These are phyloP conservation scores for Eupeodes latifasciatus DNA, from an alignment of 2,888 invertebrate genomes.

Conservation along the genomic window DNA sequence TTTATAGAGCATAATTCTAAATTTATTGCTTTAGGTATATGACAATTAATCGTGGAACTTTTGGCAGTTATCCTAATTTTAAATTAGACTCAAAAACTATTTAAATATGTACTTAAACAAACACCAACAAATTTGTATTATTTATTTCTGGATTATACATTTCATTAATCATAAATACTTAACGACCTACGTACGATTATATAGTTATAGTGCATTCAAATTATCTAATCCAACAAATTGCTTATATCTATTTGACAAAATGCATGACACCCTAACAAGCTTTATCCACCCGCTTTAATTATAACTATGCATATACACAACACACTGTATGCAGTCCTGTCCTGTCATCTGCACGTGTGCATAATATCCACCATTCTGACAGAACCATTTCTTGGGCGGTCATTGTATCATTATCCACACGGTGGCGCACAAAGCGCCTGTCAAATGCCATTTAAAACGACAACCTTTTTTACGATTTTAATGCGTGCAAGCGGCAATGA, in stretches of 20 bases:
- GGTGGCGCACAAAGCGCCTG: conserved; percentile 66
- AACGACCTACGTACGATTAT: background rate
- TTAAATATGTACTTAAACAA: no score
- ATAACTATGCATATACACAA: background rate
- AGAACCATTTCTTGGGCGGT: conserved; percentile 56
- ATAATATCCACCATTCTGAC: conserved; percentile 59
- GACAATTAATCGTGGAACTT: no score
- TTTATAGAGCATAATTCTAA: no score
- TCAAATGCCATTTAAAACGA: conserved; percentile 66
- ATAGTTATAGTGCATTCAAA: background rate
- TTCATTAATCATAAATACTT: conserved; percentile 21
- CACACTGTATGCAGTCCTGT: background rate
- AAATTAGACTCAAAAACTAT: no score
- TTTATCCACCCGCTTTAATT: conserved; percentile 25
- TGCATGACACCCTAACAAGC: conserved; percentile 67
- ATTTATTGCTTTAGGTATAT: no score
- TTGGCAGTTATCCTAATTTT: no score
- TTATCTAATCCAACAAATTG: conserved; percentile 68
- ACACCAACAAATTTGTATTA: background rate
- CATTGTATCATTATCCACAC: conserved; percentile 64
- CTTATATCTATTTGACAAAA: conserved; percentile 66
- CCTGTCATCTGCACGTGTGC: conserved; percentile 65
- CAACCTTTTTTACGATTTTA: conserved; percentile 41
- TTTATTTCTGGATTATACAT: background rate
- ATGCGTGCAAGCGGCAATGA: conserved; percentile 59